Base-by-base conservation (phyloP, 2,113 vertebrate genomes). In the Atlantisia rogersi region DNA sequence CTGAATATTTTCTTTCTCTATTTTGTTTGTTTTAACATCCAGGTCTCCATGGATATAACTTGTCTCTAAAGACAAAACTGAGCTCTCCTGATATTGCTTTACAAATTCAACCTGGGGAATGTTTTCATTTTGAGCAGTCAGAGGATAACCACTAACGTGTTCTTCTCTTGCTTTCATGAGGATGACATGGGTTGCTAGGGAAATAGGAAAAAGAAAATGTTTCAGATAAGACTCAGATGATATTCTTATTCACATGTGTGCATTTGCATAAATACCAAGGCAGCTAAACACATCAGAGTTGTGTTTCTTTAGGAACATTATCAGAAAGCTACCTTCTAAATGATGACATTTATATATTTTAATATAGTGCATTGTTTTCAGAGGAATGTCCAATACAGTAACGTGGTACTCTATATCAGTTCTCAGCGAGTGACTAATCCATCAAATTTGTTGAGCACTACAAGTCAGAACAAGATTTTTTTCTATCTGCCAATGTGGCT, bases 401-500 rank as follows among this genome's bases (percentile, higher is more conserved):
- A 84, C 85, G 85, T 70, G 56, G 70, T 78, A 58, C 90, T 93
- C 83, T 71, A 0, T 86, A 89, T 95, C 86, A 94, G 83, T 86
- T 95, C 53, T 94, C 59, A 84, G 88, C 0, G 4, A 91, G 78
- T 26, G 84, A 69, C 73, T 90, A 95, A 88, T 92, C 76, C 78
- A 90, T 96, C 93, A 97, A 68, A 80, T 88, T 82, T 93, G 70
- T 90, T 93, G 92, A 85, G 69, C 50, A 19, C 71, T 96, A 44
- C 62, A 76, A 94, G 88, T 91, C 71, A 77, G 84, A 84, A 90
- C 62, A 92, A 4, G 82, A 59, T 62, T 83, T 92, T 63, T 77
- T 95, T 26, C 19, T 52, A 76, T 63, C 62, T 73, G 83, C 35
- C 29, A 37, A 39, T 35, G 58, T 86, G 74, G 56, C 56, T 88